Evolutionary conservation across 2,113 vertebrate species (phyloP).

Genomic region (Heterocephalus glaber): DNA sequence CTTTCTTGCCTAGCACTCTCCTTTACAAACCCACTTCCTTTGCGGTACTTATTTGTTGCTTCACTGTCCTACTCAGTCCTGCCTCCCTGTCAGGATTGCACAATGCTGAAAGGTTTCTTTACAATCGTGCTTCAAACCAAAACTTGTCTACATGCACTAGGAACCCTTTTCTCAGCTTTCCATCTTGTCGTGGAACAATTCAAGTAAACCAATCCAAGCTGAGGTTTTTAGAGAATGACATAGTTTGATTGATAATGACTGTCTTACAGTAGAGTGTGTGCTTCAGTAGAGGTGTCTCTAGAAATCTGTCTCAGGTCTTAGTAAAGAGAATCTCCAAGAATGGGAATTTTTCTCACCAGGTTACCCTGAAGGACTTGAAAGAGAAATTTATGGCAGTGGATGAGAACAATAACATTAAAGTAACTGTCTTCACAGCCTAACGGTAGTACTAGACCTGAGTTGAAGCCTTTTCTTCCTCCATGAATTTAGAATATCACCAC

Average conservation of each 20-base stretch:
- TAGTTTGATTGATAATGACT: background rate
- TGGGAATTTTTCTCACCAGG: background rate
- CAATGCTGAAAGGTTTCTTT: background rate
- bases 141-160: background rate
- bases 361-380: background rate
- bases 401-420: background rate
- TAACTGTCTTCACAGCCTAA: background rate
- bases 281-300: conserved; percentile 31
- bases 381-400: background rate
- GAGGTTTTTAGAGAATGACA: background rate
- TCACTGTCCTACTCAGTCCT: background rate
- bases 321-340: background rate
- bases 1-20: conserved; percentile 17
- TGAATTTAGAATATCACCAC: background rate
- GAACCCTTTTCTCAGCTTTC: background rate
- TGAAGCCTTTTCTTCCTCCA: background rate
- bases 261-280: background rate
- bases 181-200: background rate
- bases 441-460: background rate
- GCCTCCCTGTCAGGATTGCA: background rate
- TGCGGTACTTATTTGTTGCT: conserved; percentile 23
- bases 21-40: conserved; percentile 58
- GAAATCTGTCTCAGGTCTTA: background rate
- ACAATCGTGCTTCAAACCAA: background rate
- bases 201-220: background rate